A percentile compares a stretch with the other conserved stretches of the same genome.
Evolutionary conservation across 35 echinoderm and acorn worm genomes (phyloP).

Genomic region (Heliocidaris erythrogramma): DNA sequence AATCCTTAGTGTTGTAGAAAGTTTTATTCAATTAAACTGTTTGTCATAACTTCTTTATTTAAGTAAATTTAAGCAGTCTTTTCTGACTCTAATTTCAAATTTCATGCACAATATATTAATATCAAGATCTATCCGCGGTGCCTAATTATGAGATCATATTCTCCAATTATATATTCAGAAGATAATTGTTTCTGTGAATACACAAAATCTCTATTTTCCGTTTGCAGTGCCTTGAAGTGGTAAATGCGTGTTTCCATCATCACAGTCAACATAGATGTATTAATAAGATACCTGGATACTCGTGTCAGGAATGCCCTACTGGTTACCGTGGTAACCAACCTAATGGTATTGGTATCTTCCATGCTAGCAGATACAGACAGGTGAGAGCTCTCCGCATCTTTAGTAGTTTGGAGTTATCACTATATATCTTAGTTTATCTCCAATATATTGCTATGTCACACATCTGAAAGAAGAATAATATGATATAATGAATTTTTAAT

Average conservation of each 20-base stretch:
- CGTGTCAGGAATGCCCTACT: slow-evolving; percentile 76
- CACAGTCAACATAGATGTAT: slow-evolving; percentile 83
- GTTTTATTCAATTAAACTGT: not conserved
- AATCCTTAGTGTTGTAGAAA: not conserved
- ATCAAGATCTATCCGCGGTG: no score
- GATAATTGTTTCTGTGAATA: no score
- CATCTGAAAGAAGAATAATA: not conserved
- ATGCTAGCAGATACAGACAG: slow-evolving; percentile 81
- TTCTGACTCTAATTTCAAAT: no score
- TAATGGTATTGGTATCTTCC: slow-evolving; percentile 84
- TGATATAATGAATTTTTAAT: not conserved
- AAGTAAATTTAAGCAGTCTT: no score
- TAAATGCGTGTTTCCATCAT: slow-evolving; percentile 83
- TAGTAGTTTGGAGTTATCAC: not conserved
- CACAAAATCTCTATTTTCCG: not conserved
- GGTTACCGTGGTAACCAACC: slow-evolving; percentile 96
- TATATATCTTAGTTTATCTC: not conserved
- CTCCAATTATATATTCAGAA: no score
- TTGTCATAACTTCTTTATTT: no score
- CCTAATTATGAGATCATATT: no score
- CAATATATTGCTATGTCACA: not conserved
- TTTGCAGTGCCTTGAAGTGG: slow-evolving; percentile 70
- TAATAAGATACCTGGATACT: slow-evolving; percentile 79
- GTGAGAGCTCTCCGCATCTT: slow-evolving; percentile 51
- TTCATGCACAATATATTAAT: no score